Conservation (phyloP, 2,888 invertebrate genomes). For the Neria commutata region DNA sequence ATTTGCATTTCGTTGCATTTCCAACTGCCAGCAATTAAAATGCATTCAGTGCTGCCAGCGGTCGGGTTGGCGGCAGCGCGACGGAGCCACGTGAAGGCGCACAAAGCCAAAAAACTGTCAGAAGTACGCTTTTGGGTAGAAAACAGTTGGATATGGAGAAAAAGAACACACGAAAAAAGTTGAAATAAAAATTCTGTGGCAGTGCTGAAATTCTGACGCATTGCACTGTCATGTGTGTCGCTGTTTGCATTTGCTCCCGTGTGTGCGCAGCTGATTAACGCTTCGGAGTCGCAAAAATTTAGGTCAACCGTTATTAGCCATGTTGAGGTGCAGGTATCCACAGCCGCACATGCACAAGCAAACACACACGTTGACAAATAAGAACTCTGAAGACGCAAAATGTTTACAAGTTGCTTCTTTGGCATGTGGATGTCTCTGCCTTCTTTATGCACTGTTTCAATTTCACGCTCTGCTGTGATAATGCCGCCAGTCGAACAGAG, state of each 20-base stretch:
- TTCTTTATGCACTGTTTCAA: no score
- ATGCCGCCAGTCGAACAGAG: no score
- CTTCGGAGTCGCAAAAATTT: conserved; percentile 20
- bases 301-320: conserved; percentile 30
- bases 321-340: conserved; percentile 12
- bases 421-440: no score
- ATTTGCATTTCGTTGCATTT: conserved; percentile 14
- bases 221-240: no score
- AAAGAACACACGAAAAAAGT: neutral
- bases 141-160: neutral
- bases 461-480: no score
- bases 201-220: neutral
- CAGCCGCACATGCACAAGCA: neutral
- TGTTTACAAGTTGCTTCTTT: conserved; percentile 9
- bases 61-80: neutral
- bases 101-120: neutral
- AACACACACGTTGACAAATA: no score
- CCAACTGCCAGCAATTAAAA: conserved; percentile 30
- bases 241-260: no score
- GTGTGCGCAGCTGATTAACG: conserved; percentile 17
- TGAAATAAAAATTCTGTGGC: neutral
- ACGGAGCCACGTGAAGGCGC: neutral
- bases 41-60: conserved; percentile 27
- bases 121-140: neutral
- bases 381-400: neutral